Evolutionary conservation across 2,113 vertebrate genomes (phyloP).

Genomic region (Carettochelys insculpta): DNA sequence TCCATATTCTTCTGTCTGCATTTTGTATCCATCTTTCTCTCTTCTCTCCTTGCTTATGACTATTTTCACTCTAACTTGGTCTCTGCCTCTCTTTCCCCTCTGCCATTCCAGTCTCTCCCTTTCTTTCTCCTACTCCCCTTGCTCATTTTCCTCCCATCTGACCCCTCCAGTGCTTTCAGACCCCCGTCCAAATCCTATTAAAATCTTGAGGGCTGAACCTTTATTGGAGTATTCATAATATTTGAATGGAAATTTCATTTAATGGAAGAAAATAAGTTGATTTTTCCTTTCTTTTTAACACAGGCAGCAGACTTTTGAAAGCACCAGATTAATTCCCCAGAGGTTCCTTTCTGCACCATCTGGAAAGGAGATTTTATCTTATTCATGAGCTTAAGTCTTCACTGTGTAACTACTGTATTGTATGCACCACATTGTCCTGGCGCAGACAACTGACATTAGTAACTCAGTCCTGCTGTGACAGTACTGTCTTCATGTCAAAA

Average conservation of each 20-base stretch:
- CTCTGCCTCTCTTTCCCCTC: not conserved
- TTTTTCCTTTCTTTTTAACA: not conserved
- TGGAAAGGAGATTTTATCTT: not conserved
- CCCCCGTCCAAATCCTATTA: not conserved
- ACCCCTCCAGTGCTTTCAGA: conserved; percentile 14
- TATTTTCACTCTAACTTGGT: not conserved
- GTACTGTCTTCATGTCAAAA: not conserved
- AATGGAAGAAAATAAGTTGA: not conserved
- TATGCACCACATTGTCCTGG: not conserved
- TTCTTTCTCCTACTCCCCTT: not conserved
- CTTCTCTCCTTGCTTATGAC: not conserved
- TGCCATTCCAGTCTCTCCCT: not conserved
- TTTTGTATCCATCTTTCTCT: not conserved
- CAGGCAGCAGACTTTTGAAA: not conserved
- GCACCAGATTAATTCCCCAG: not conserved
- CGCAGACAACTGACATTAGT: not conserved
- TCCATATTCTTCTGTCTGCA: not conserved
- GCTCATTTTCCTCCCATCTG: not conserved
- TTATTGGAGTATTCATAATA: not conserved
- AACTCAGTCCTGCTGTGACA: not conserved
- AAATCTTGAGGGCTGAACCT: conserved; percentile 40
- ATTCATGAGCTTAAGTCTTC: not conserved
- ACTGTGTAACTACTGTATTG: not conserved
- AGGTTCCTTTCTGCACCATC: not conserved
- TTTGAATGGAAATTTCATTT: not conserved